phyloP scores from a whole-genome alignment of 2,797 vertebrate genomes.

The Acipenser transmontanus region DNA sequence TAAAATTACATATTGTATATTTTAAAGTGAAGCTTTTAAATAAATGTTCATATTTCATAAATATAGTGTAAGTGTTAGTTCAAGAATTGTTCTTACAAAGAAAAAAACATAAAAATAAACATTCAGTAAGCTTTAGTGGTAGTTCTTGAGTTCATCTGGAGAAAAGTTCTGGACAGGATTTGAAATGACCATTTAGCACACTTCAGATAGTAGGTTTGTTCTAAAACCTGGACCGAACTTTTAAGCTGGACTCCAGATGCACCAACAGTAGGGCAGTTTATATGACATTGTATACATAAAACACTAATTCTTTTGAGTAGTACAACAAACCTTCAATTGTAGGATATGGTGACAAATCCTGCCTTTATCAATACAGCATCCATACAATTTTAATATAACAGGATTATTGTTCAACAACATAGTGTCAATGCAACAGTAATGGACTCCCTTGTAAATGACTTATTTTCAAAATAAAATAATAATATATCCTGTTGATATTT shows the following conservation, averaged over 20 bases:
- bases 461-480: too few species aligned
- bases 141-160: background rate
- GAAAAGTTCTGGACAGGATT: background rate
- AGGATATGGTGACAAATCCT: too few species aligned
- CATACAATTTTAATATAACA: too few species aligned
- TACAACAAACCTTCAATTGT: too few species aligned
- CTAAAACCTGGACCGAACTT: background rate
- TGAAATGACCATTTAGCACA: background rate
- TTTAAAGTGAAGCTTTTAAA: background rate
- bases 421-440: too few species aligned
- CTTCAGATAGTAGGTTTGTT: background rate
- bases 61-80: background rate
- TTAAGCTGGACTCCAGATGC: background rate
- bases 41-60: background rate
- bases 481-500: too few species aligned
- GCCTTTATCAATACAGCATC: too few species aligned
- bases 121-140: background rate
- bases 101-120: constrained; percentile 1
- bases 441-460: too few species aligned
- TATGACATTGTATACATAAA: background rate
- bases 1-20: background rate
- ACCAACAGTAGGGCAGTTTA: background rate
- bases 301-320: too few species aligned
- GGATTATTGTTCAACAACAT: too few species aligned
- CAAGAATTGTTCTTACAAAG: background rate